Conservation (phyloP, 2,797 vertebrate species). For the Eulemur coronatus region DNA sequence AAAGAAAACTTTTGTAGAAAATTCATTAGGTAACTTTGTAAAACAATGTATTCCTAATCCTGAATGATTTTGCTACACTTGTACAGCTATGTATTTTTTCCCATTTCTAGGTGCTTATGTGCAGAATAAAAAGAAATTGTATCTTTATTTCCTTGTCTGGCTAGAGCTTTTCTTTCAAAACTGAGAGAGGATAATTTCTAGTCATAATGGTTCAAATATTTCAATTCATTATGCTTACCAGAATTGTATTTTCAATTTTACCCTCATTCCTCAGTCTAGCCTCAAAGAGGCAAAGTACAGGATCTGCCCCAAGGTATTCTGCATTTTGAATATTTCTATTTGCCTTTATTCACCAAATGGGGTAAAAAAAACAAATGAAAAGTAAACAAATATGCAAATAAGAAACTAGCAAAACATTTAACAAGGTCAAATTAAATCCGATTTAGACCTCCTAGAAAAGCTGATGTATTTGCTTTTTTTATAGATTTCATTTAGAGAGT, state of each 20-base stretch:
- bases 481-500: slow-evolving; percentile 25
- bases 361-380: not conserved
- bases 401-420: not conserved
- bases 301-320: not conserved
- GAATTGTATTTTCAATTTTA: not conserved
- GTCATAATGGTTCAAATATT: not conserved
- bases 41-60: not conserved
- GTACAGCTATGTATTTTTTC: not conserved
- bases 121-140: not conserved
- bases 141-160: not conserved
- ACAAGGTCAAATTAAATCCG: not conserved
- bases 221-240: not conserved
- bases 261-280: not conserved
- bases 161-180: not conserved
- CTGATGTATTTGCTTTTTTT: not conserved
- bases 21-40: not conserved
- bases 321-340: not conserved
- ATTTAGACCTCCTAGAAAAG: not conserved
- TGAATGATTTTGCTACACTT: not conserved
- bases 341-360: not conserved
- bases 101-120: not conserved
- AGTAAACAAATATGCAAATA: not conserved
- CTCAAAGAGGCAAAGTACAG: not conserved
- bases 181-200: not conserved
- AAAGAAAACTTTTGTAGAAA: not conserved